Conservation (phyloP, 2,113 vertebrate genomes). For the Abramis brama region DNA sequence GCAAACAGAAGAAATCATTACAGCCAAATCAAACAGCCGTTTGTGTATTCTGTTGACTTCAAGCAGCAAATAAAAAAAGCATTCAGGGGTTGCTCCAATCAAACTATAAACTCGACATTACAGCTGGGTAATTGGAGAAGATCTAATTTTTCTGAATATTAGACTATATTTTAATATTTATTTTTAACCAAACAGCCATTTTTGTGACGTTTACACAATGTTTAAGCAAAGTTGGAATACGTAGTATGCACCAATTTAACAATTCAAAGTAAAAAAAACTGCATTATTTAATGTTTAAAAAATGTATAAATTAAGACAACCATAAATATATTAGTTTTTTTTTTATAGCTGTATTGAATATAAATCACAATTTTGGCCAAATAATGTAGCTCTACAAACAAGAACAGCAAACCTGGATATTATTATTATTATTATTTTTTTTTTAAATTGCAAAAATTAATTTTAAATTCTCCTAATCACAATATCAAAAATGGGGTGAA, state of each 20-base stretch:
- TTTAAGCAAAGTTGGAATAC: background rate
- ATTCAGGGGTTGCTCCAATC: background rate
- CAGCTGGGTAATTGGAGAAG: background rate
- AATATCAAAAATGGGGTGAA: background rate
- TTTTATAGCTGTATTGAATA: no score
- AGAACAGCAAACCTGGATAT: no score
- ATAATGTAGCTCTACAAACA: no score
- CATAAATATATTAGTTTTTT: no score
- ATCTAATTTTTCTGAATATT: background rate
- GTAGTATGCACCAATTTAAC: background rate
- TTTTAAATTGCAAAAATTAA: no score
- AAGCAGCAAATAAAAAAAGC: background rate
- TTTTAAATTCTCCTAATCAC: background rate
- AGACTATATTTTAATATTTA: background rate
- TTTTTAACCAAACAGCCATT: background rate
- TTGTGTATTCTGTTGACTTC: background rate
- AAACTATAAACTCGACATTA: background rate
- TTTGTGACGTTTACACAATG: background rate
- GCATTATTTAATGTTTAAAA: no score
- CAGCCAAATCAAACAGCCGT: background rate
- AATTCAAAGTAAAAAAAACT: background rate
- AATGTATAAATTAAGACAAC: no score
- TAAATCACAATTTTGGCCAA: no score
- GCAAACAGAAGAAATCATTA: slow-evolving; percentile 35
- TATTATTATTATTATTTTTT: no score